phyloP scores from a whole-genome alignment of 2,888 invertebrate genomes.

The Liodrosophila aerea region DNA sequence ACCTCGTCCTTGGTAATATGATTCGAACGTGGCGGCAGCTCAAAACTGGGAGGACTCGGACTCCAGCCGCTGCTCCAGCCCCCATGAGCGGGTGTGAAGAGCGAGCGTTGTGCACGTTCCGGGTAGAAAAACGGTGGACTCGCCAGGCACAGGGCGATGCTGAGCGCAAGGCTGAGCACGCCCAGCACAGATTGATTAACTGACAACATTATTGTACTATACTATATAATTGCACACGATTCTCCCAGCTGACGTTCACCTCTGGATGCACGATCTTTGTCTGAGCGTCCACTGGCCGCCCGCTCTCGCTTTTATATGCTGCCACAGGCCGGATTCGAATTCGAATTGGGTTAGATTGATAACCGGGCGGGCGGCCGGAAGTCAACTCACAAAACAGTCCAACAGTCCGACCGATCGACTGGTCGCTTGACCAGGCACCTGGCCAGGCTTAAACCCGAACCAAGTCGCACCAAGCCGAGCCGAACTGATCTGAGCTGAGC shows the following conservation, averaged over 20 bases:
- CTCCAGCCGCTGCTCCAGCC: conserved; percentile 56
- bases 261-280: conserved; percentile 45
- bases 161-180: conserved; percentile 18
- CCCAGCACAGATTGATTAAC: background rate
- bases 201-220: conserved; percentile 1
- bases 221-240: conserved; percentile 14
- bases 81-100: conserved; percentile 32
- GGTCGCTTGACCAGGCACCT: conserved; percentile 1
- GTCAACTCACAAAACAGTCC: too few relatives aligned
- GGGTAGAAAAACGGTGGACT: conserved; percentile 40
- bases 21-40: conserved; percentile 47
- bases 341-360: conserved; percentile 42
- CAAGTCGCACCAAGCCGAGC: background rate
- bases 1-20: conserved; percentile 77
- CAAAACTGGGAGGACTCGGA: conserved; percentile 41
- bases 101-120: conserved; percentile 60
- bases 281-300: conserved; percentile 37
- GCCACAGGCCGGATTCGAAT: conserved; percentile 9
- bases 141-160: conserved; percentile 28
- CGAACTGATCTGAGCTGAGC: background rate
- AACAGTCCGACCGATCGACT: too few relatives aligned
- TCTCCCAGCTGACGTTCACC: conserved; percentile 23
- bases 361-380: conserved; percentile 30
- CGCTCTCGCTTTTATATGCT: conserved; percentile 52
- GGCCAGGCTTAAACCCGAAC: conserved; percentile 14